These are phyloP conservation scores for Miltochrista miniata DNA, from an alignment of 2,888 invertebrate genomes.

Conservation along the genomic window DNA sequence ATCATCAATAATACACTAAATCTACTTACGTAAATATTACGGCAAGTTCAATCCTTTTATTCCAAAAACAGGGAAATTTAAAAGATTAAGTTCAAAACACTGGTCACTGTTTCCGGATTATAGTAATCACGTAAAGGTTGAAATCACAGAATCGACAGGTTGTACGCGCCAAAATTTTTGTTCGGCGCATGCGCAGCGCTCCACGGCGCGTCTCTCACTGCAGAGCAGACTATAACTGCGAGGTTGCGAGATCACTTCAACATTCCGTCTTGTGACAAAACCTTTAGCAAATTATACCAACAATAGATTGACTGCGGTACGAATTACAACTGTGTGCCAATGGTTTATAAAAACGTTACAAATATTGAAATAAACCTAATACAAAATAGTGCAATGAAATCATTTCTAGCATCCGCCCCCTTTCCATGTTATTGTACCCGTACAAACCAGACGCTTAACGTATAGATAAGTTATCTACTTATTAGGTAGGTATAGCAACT, in stretches of 20 bases:
- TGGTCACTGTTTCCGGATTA: constrained; percentile 51
- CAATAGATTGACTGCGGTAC: constrained; percentile 11
- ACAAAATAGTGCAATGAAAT: too few relatives aligned
- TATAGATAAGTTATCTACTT: constrained; percentile 24
- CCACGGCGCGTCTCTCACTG: constrained; percentile 68
- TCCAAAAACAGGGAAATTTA: constrained; percentile 41
- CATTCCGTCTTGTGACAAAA: constrained; percentile 35
- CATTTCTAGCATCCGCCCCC: constrained; percentile 28
- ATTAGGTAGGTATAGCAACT: background rate
- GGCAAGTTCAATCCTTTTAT: constrained; percentile 52
- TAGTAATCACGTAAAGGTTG: constrained; percentile 39
- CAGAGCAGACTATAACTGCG: constrained; percentile 12
- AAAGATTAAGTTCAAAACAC: constrained; percentile 42
- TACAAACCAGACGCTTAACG: constrained; percentile 23
- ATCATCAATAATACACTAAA: constrained; percentile 43
- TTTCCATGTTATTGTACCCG: constrained; percentile 14
- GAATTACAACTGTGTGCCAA: constrained; percentile 20
- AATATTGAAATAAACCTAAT: background rate
- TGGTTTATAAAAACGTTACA: constrained; percentile 13
- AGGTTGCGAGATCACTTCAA: constrained; percentile 50
- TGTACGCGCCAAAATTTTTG: constrained; percentile 30
- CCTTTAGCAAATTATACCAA: constrained; percentile 20
- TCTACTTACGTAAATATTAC: constrained; percentile 62
- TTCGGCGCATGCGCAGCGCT: constrained; percentile 71
- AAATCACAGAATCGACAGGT: constrained; percentile 12